phyloP scores from a whole-genome alignment of 2,113 vertebrate species.

The Toxotes chatareus region DNA sequence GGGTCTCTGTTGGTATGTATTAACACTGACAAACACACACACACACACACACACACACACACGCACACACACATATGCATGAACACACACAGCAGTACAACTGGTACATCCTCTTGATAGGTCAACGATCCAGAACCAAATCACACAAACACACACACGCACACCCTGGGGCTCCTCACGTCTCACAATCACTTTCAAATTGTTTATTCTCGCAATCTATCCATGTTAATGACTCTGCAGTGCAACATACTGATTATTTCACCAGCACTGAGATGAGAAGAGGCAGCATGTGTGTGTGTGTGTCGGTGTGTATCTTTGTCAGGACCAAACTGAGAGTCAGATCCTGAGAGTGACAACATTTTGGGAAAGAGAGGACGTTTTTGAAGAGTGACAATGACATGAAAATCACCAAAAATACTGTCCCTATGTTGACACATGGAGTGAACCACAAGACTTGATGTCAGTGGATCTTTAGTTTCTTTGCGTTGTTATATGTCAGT shows the following conservation, averaged over 20 bases:
- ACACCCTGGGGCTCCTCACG: slow-evolving; percentile 32
- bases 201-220: slow-evolving; percentile 45
- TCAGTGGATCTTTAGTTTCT: too few relatives aligned
- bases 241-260: slow-evolving; percentile 46
- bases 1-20: slow-evolving; percentile 50
- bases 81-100: not conserved
- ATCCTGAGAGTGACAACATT: not conserved
- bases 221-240: slow-evolving; percentile 51
- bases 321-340: not conserved
- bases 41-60: slow-evolving; percentile 16
- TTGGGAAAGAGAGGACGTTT: not conserved
- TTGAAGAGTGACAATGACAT: too few relatives aligned
- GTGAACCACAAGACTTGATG: too few relatives aligned
- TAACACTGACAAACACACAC: slow-evolving; percentile 39
- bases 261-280: not conserved
- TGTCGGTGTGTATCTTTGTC: not conserved
- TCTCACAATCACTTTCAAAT: slow-evolving; percentile 52
- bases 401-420: too few relatives aligned
- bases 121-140: slow-evolving; percentile 52
- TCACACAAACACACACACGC: slow-evolving; percentile 34
- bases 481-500: too few relatives aligned
- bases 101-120: slow-evolving; percentile 45
- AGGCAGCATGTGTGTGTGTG: not conserved
- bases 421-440: too few relatives aligned
- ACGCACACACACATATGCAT: not conserved